phyloP scores from a whole-genome alignment of 2,888 invertebrate species.

The Ochlodes sylvanus region DNA sequence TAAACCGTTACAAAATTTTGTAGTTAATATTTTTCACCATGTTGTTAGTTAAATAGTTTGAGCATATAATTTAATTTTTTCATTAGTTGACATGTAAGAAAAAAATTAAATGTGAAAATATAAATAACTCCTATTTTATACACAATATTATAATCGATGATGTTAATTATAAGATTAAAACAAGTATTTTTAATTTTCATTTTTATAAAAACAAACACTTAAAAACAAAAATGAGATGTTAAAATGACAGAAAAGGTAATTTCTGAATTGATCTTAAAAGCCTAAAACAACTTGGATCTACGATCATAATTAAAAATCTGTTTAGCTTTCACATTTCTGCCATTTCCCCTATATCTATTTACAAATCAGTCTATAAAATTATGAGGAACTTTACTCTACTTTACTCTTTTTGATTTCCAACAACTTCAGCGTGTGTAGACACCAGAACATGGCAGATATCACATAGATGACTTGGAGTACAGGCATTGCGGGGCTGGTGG shows the following conservation, averaged over 20 bases:
- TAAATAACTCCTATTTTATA: not conserved
- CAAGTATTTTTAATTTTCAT: not conserved
- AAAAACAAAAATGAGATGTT: not conserved
- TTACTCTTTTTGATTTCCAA: conserved; percentile 80
- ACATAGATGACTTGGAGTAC: conserved; percentile 85
- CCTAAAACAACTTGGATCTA: too few species aligned
- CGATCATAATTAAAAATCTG: not conserved
- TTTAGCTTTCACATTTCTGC: not conserved
- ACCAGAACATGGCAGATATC: conserved; percentile 87
- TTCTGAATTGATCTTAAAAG: not conserved
- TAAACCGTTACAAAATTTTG: too few species aligned
- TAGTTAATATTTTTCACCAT: too few species aligned
- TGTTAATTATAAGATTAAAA: not conserved
- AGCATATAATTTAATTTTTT: too few species aligned
- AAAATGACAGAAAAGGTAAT: not conserved
- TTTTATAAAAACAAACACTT: conserved; percentile 5
- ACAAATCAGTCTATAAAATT: conserved; percentile 22
- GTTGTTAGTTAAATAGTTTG: too few species aligned
- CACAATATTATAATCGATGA: not conserved
- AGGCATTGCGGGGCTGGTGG: conserved; percentile 71
- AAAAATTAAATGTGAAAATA: too few species aligned
- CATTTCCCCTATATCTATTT: not conserved
- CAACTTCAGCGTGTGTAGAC: conserved; percentile 84
- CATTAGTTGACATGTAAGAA: too few species aligned
- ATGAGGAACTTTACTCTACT: conserved; percentile 49